These are phyloP conservation scores for Siniperca undulata DNA, from an alignment of 2,797 vertebrate species.

Conservation along the genomic window DNA sequence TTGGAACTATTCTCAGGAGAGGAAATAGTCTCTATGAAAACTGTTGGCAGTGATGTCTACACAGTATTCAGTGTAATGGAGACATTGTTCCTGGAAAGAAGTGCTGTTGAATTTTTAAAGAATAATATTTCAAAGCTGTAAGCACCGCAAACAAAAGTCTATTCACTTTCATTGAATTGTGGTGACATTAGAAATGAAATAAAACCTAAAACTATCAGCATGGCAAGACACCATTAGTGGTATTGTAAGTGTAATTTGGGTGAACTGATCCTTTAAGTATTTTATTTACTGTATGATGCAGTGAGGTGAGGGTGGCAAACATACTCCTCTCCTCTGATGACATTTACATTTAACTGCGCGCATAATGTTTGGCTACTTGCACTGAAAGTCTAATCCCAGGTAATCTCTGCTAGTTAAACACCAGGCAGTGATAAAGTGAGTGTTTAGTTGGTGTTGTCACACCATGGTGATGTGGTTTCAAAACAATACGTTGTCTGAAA, in stretches of 20 bases:
- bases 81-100: background rate
- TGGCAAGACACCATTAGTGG: background rate
- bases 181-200: background rate
- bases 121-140: background rate
- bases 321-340: background rate
- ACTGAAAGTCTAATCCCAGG: background rate
- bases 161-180: background rate
- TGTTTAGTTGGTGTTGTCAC: constrained; percentile 42
- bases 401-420: constrained; percentile 43
- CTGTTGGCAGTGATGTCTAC: background rate
- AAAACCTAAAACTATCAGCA: background rate
- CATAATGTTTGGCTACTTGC: constrained; percentile 10
- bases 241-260: background rate
- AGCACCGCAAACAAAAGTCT: background rate
- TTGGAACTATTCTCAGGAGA: background rate
- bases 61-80: background rate
- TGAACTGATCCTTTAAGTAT: background rate
- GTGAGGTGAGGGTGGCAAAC: background rate
- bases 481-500: constrained; percentile 20
- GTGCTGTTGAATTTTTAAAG: background rate
- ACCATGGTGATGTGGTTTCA: background rate
- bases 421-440: constrained; percentile 26
- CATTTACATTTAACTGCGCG: constrained; percentile 8
- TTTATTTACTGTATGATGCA: background rate
- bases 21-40: background rate